Conservation (phyloP, 2,888 invertebrate genomes). For the Biston betularia region DNA sequence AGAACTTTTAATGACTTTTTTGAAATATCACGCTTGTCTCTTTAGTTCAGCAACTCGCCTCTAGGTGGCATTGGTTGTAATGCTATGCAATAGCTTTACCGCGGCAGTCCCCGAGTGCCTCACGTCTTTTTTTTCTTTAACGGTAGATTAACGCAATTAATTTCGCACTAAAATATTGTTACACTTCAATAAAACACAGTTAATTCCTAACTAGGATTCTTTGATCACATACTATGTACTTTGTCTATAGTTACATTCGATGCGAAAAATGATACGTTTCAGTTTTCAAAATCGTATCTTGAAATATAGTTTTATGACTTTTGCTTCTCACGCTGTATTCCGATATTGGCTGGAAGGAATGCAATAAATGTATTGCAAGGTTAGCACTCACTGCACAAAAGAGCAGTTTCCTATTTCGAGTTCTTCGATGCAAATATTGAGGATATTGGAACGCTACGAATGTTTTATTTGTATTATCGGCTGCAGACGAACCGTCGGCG, state of each 20-base stretch:
- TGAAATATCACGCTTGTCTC: no score
- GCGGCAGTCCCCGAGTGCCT: no score
- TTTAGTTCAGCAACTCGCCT: no score
- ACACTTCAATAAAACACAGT: no score
- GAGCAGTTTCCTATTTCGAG: slow-evolving; percentile 1
- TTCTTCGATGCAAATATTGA: slow-evolving; percentile 9
- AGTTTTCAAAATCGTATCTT: not conserved
- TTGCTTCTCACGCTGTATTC: not conserved
- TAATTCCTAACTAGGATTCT: no score
- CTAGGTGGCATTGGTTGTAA: no score
- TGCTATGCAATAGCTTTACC: no score
- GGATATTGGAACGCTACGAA: slow-evolving; percentile 1
- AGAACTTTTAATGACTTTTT: no score
- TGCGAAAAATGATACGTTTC: not conserved
- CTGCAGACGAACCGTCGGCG: not conserved
- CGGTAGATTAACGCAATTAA: no score
- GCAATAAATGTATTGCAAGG: slow-evolving; percentile 17
- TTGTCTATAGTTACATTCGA: not conserved
- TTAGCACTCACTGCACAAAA: slow-evolving; percentile 10
- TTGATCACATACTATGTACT: not conserved
- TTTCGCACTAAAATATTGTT: no score
- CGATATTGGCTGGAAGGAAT: slow-evolving; percentile 8
- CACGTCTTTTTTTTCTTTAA: no score
- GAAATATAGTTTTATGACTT: not conserved
- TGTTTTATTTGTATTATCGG: not conserved